Evolutionary conservation across 2,113 vertebrate genomes (phyloP), one percentile per base, ranked within the genome.

Genomic region (Diphyllodes magnificus): DNA sequence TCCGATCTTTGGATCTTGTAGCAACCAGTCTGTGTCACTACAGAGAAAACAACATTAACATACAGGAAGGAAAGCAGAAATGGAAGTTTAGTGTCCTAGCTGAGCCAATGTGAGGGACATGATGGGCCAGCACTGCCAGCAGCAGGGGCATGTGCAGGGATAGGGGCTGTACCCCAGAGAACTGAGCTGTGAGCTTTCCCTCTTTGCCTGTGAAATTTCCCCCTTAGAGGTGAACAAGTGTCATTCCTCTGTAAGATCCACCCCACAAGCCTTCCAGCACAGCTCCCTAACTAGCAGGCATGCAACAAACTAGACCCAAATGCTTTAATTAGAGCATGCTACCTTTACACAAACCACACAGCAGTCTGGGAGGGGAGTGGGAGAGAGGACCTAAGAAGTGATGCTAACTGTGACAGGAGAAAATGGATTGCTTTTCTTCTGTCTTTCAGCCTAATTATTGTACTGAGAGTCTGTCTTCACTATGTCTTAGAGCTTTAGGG

Each of bases 371-470:
- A 33, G 42, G 37, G 35, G 17, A 22, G 44, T 65, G 31, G 27
- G 23, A 76, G 18, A 84, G 15, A 28, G 18, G 35, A 80, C 70
- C 17, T 70, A 33, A 72, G 53, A 84, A 37, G 28, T 33, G 72
- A 56, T 79, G 65, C 50, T 92, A 15, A 21, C 66, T 85, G 82
- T 77, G 66, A 33, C 75, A 66, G 64, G 31, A 81, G 82, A 80
- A 90, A 91, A 88, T 37, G 28, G 84, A 54, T 51, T 70, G 28
- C 54, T 90, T 93, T 82, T 78, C 44, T 80, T 95, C 87, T 81
- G 39, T 69, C 22, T 89, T 80, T 85, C 68, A 70, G 51, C 39
- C 78, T 94, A 88, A 83, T 95, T 93, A 77, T 83, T 93, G 60
- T 45, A n/a, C 54, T 30, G 37, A 69, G 61, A 76, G 6, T 59